Evolutionary conservation across 35 echinoderm and acorn worm genomes (phyloP), one percentile per base, ranked within the genome.

Genomic region (Ophioderma brevispina): DNA sequence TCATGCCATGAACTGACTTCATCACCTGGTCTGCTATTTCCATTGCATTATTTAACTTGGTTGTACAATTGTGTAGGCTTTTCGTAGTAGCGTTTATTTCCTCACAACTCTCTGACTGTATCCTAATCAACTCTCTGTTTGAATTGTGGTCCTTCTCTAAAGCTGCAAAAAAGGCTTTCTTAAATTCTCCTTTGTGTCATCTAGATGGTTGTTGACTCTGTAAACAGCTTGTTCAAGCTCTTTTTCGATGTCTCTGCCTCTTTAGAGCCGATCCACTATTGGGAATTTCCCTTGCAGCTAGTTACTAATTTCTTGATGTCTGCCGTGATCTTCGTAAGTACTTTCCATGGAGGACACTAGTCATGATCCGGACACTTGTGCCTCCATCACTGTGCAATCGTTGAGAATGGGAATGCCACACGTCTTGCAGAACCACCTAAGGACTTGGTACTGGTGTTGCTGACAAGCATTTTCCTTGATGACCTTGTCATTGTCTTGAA

Each of bases 351-450:
- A 35, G 39, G n/a, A 75, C 63, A 37, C n/a, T 64, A 85, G 25
- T 75, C 46, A 85, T 85, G 83, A 1, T 85, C 18, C 0, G 55
- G 33, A 35, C 70, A 34, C 6, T 32, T 64, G 36, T 85, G 55
- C 13, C n/a, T 85, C 52, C 63, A 85, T 34, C 13, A 8, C 55
- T 33, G 83, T 64, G 37, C 83, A 85, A 33, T 1, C 31, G 0
- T 21, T 25, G 25, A 49, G 70, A n/a, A 85, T 85, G 15, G 63
- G 63, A 0, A n/a, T 37, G n/a, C 63, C 15, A 64, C 83, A 85
- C 15, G 83, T 85, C 52, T 85, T 59, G 31, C 83, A 85, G 33
- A 64, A 85, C 14, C 52, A 85, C 36, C 55, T 33, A 18, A 28
- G 36, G 17, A 35, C 32, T 19, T 85, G 49, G 34, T 37, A 49